phyloP scores from a whole-genome alignment of 2,113 vertebrate genomes.

The Addax nasomaculatus region DNA sequence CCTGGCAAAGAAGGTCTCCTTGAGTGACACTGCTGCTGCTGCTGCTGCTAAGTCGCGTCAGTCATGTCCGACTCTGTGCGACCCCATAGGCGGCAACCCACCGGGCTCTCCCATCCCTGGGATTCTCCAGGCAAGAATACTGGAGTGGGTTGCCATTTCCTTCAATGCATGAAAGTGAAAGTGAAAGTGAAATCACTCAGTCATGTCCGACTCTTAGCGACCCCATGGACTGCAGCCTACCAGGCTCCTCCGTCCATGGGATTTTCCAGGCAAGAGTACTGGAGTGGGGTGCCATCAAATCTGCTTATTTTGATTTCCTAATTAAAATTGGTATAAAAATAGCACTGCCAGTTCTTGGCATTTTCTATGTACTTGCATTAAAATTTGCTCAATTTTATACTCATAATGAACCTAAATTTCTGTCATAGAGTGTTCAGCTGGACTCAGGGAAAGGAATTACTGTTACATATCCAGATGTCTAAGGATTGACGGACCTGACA shows the following conservation, averaged over 20 bases:
- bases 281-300: background rate
- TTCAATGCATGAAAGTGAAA: no score
- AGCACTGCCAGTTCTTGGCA: background rate
- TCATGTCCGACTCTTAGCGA: no score
- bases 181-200: no score
- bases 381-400: background rate
- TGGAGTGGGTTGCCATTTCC: no score
- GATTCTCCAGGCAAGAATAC: no score
- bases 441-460: background rate
- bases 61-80: no score
- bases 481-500: constrained; percentile 5
- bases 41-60: no score
- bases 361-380: background rate
- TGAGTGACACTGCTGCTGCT: background rate
- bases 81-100: no score
- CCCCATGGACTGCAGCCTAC: no score
- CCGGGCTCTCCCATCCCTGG: no score
- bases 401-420: background rate
- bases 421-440: background rate
- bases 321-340: constrained; percentile 4
- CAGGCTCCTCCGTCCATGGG: no score
- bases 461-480: background rate
- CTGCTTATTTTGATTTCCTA: background rate
- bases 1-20: background rate
- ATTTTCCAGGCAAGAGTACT: no score